Evolutionary conservation across 2,113 vertebrate species (phyloP).

Genomic region (Butorides virescens): DNA sequence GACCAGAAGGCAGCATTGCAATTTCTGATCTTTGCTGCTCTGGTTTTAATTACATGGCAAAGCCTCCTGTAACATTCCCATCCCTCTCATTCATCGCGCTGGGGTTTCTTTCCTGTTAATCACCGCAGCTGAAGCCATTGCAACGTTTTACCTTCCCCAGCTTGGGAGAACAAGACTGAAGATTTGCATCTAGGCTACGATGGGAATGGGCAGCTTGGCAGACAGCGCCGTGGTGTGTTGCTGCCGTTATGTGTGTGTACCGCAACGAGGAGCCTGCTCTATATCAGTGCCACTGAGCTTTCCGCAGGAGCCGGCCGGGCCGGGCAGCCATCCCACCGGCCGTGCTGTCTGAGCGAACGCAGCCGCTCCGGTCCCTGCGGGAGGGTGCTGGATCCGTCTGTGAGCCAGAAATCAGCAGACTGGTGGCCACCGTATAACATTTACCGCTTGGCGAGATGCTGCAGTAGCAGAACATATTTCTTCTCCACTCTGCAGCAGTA

Average conservation of each 20-base stretch:
- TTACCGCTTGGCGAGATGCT: neutral
- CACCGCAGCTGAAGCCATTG: fast-evolving
- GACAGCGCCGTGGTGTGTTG: neutral
- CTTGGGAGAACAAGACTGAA: neutral
- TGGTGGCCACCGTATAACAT: neutral
- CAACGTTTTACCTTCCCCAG: neutral
- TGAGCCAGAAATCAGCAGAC: neutral
- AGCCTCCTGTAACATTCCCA: neutral
- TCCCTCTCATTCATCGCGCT: neutral
- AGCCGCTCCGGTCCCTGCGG: fast-evolving
- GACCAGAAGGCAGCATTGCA: neutral
- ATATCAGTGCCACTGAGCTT: neutral
- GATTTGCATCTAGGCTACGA: neutral
- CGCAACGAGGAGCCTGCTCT: fast-evolving
- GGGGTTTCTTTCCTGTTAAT: neutral
- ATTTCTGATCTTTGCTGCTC: neutral
- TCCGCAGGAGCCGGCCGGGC: neutral
- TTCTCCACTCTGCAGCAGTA: neutral
- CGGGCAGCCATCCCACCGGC: neutral
- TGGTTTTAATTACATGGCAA: constrained; percentile 28
- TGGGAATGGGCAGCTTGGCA: neutral
- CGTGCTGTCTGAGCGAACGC: neutral
- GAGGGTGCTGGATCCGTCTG: neutral
- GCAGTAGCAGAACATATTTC: neutral
- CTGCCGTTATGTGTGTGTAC: neutral